Evolutionary conservation across 2,888 invertebrate species (phyloP).

Genomic region (Cepaea hortensis): DNA sequence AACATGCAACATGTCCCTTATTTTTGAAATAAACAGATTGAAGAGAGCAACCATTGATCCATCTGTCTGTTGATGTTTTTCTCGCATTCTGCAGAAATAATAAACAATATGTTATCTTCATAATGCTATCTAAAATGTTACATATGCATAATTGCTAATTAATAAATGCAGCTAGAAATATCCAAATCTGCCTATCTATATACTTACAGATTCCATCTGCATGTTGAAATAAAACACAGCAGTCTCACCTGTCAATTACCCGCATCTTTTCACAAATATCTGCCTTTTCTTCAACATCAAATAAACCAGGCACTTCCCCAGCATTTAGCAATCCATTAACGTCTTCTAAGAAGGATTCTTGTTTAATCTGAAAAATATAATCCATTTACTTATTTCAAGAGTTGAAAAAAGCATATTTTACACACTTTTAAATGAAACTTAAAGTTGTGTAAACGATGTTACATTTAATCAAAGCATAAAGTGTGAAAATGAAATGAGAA

Average conservation of each 20-base stretch:
- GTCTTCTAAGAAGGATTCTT: conserved; percentile 94
- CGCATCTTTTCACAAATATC: conserved; percentile 96
- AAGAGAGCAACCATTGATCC: conserved; percentile 93
- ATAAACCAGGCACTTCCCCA: conserved; percentile 95
- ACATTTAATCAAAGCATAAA: too few species aligned
- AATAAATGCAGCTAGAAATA: too few species aligned
- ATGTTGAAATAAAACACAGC: not conserved
- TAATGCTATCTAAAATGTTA: too few species aligned
- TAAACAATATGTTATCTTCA: not conserved
- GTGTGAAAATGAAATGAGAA: too few species aligned
- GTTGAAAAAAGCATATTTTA: too few species aligned
- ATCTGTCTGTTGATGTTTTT: conserved; percentile 85
- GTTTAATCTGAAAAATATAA: conserved; percentile 82
- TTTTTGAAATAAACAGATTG: conserved; percentile 91
- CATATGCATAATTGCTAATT: too few species aligned
- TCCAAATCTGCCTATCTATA: not conserved
- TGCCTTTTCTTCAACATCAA: conserved; percentile 88
- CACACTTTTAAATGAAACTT: too few species aligned
- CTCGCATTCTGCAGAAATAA: conserved; percentile 71
- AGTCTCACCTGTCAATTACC: conserved; percentile 85
- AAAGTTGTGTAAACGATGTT: too few species aligned
- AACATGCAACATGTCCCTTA: conserved; percentile 92
- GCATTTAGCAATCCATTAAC: conserved; percentile 93
- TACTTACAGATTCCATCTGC: not conserved
- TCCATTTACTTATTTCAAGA: not conserved